Evolutionary conservation across 2,113 vertebrate genomes (phyloP).

Genomic region (Otus sunia): DNA sequence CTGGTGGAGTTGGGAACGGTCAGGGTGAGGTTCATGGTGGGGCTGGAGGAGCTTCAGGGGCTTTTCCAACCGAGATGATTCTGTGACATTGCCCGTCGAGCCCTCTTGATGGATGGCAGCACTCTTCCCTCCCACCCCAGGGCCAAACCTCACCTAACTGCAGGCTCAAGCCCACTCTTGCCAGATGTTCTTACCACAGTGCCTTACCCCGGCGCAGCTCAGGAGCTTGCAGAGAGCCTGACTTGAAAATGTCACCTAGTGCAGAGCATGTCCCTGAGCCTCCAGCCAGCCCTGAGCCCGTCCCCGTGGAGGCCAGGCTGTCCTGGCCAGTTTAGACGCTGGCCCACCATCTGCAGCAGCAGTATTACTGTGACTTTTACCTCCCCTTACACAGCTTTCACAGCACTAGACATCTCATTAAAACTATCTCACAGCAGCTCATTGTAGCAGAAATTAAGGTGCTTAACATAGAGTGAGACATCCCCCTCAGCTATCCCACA

Average conservation of each 20-base stretch:
- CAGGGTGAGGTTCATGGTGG: too few relatives aligned
- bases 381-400: not conserved
- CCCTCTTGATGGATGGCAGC: fast-evolving
- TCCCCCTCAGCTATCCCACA: not conserved
- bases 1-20: too few relatives aligned
- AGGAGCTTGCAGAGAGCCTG: too few relatives aligned
- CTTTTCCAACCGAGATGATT: too few relatives aligned
- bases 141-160: not conserved
- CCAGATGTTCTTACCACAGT: not conserved
- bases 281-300: not conserved
- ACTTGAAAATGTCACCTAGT: not conserved
- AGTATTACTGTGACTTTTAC: fast-evolving
- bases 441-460: not conserved
- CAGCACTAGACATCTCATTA: not conserved
- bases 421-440: not conserved
- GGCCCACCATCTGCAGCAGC: not conserved
- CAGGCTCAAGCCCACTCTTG: not conserved
- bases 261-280: not conserved
- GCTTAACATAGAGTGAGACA: not conserved
- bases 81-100: fast-evolving
- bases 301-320: not conserved
- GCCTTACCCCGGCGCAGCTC: not conserved
- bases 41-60: too few relatives aligned
- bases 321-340: fast-evolving
- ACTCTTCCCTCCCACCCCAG: not conserved